These are phyloP conservation scores for Mastomys natalensis DNA, from an alignment of 2,113 vertebrate species.

Conservation along the genomic window DNA sequence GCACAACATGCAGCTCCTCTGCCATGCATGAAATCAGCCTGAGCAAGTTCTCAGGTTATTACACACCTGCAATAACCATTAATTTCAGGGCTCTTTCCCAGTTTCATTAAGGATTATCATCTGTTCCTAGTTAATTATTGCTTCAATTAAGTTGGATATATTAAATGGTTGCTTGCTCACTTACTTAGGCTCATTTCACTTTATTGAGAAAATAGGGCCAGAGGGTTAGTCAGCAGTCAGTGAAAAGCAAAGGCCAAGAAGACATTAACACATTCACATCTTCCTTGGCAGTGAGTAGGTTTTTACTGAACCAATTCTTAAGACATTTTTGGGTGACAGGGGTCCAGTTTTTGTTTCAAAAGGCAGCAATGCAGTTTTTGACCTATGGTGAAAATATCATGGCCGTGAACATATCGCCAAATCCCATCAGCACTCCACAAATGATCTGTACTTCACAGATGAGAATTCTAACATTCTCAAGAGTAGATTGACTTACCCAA, in stretches of 20 bases:
- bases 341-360: neutral
- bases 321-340: neutral
- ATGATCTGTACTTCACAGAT: constrained; percentile 15
- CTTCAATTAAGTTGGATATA: constrained; percentile 69
- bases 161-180: constrained; percentile 56
- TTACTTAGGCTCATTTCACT: constrained; percentile 66
- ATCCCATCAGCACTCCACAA: neutral
- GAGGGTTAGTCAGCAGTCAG: neutral
- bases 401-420: constrained; percentile 16
- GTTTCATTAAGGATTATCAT: constrained; percentile 67
- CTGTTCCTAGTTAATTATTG: constrained; percentile 63
- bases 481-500: constrained; percentile 23
- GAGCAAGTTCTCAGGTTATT: constrained; percentile 81
- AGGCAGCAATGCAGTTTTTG: neutral
- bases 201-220: constrained; percentile 48
- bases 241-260: constrained; percentile 58
- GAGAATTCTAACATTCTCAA: neutral
- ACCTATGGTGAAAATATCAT: neutral
- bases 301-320: neutral
- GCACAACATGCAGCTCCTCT: constrained; percentile 78
- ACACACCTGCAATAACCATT: constrained; percentile 74
- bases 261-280: neutral
- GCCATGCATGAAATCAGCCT: constrained; percentile 69
- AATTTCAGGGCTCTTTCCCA: constrained; percentile 39
- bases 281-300: neutral